These are phyloP conservation scores for Keiferia lycopersicella DNA, from an alignment of 2,888 invertebrate species.

Conservation along the genomic window DNA sequence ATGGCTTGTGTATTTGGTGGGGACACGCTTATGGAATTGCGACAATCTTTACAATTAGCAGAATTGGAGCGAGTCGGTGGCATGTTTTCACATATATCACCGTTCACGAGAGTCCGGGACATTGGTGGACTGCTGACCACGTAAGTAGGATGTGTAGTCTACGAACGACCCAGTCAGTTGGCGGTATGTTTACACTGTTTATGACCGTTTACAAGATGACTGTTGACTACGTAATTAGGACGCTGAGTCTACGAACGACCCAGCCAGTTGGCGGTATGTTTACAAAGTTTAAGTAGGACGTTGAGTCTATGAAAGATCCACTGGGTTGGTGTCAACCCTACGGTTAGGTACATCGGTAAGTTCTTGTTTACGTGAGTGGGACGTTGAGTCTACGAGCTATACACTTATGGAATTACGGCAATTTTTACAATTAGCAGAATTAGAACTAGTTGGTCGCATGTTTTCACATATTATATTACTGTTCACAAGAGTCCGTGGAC, in stretches of 20 bases:
- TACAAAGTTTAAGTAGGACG: no score
- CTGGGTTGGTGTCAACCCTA: no score
- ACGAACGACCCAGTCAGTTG: slow-evolving; percentile 75
- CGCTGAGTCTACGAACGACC: no score
- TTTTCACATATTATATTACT: slow-evolving; percentile 39
- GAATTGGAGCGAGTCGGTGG: slow-evolving; percentile 96
- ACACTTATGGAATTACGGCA: slow-evolving; percentile 94
- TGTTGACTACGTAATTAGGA: no score
- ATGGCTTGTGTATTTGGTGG: slow-evolving; percentile 97
- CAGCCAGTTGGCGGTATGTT: no score
- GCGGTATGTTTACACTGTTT: no score
- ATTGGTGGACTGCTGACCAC: slow-evolving; percentile 91
- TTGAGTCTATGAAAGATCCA: no score
- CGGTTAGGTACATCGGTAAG: no score
- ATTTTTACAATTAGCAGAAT: slow-evolving; percentile 95
- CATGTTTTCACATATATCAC: slow-evolving; percentile 94
- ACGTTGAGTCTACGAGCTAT: no score
- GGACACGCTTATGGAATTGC: slow-evolving; percentile 95
- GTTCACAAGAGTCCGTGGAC: no score
- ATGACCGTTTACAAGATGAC: no score
- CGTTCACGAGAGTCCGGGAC: slow-evolving; percentile 91
- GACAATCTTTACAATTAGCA: slow-evolving; percentile 95
- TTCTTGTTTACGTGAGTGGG: no score
- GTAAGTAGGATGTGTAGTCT: slow-evolving; percentile 49
- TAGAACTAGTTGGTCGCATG: slow-evolving; percentile 94